These are phyloP conservation scores for Microchirus variegatus DNA, from an alignment of 2,797 vertebrate genomes.

Conservation along the genomic window DNA sequence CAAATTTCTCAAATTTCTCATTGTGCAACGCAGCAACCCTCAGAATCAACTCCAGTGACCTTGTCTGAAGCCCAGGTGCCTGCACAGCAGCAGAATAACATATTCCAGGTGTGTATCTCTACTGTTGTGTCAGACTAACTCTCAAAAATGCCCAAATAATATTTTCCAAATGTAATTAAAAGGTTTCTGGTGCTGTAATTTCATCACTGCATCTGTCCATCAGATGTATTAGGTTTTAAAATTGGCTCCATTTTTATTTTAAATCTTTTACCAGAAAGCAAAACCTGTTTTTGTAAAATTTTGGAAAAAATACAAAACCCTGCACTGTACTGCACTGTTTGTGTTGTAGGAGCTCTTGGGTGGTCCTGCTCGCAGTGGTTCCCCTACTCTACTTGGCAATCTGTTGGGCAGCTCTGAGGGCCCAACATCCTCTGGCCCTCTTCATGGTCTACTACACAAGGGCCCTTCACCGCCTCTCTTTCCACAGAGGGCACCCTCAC, in stretches of 20 bases:
- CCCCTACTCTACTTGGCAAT: conserved; percentile 86
- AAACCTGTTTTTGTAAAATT: background rate
- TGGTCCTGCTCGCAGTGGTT: conserved; percentile 80
- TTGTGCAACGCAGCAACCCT: conserved; percentile 77
- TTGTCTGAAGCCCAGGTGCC: conserved; percentile 84
- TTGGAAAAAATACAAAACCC: background rate
- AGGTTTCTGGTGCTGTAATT: too few relatives aligned
- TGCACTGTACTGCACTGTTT: background rate
- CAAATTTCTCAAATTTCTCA: conserved; percentile 6
- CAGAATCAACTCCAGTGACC: conserved; percentile 85
- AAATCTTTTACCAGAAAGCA: background rate
- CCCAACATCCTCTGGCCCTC: conserved; percentile 57
- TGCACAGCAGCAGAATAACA: conserved; percentile 87
- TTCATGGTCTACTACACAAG: conserved; percentile 84
- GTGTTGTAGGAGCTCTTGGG: conserved; percentile 89
- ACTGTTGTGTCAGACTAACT: background rate
- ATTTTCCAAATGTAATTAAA: too few relatives aligned
- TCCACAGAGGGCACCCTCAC: conserved; percentile 87
- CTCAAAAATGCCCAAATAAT: background rate
- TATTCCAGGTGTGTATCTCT: conserved; percentile 87
- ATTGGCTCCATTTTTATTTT: too few relatives aligned
- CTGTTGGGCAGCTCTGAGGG: conserved; percentile 85
- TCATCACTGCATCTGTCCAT: too few relatives aligned
- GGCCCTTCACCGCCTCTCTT: conserved; percentile 90
- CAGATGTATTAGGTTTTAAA: too few relatives aligned